phyloP scores from a whole-genome alignment of 2,113 vertebrate species.

The Gadus chalcogrammus region DNA sequence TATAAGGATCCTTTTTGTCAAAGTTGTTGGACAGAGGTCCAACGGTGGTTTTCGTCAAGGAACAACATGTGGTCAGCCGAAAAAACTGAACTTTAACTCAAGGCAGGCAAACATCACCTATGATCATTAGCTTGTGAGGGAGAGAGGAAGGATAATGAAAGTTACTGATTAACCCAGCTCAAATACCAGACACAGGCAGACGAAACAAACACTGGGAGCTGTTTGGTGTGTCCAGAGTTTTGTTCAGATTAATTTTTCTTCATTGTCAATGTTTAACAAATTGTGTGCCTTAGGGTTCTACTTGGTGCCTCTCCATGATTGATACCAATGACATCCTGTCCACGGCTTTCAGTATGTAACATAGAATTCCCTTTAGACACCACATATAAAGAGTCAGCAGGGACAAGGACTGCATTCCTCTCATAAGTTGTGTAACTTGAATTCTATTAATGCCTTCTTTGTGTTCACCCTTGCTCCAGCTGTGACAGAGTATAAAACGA shows the following conservation, averaged over 20 bases:
- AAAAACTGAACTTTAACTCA: constrained; percentile 16
- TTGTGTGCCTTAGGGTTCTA: too few relatives aligned
- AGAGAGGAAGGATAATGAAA: background rate
- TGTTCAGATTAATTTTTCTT: background rate
- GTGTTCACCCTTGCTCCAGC: background rate
- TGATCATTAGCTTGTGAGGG: background rate
- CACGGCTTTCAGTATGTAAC: too few relatives aligned
- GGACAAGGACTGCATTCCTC: background rate
- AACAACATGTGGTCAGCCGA: background rate
- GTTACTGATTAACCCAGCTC: constrained; percentile 43
- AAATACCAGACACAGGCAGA: constrained; percentile 29
- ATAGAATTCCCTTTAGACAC: too few relatives aligned
- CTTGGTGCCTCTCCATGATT: too few relatives aligned
- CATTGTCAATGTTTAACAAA: background rate
- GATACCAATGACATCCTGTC: too few relatives aligned
- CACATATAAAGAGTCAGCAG: too few relatives aligned
- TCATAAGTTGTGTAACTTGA: background rate
- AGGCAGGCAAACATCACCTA: background rate
- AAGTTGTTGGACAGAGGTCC: background rate
- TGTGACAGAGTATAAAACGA: background rate
- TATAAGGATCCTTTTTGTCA: background rate
- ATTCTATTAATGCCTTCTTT: too few relatives aligned
- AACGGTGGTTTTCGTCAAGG: background rate
- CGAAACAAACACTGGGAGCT: background rate
- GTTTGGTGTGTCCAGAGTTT: background rate